These are phyloP conservation scores for Perdita meconis DNA, from an alignment of 2,888 invertebrate genomes.

Conservation along the genomic window DNA sequence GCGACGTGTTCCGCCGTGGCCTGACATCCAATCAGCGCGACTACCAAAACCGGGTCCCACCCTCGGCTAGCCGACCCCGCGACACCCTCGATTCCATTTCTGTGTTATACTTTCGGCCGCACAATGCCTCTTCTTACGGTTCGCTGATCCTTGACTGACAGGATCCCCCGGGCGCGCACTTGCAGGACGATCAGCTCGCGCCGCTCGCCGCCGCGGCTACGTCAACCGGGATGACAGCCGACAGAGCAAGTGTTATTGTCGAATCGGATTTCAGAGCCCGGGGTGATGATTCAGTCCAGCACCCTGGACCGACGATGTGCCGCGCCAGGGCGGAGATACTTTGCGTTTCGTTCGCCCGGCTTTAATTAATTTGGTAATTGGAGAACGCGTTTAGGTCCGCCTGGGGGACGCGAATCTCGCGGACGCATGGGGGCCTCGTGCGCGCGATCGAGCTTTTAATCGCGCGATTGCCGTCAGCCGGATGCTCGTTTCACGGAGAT, in stretches of 20 bases:
- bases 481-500: not conserved
- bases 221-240: constrained; percentile 74
- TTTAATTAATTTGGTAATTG: constrained; percentile 57
- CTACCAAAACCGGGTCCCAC: constrained; percentile 40
- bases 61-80: constrained; percentile 54
- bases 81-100: constrained; percentile 78
- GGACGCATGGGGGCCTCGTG: not conserved
- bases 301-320: too few species aligned
- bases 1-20: constrained; percentile 71
- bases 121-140: constrained; percentile 80
- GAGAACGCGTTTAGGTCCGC: constrained; percentile 31
- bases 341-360: constrained; percentile 12
- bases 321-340: not conserved
- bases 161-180: constrained; percentile 69
- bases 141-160: constrained; percentile 82
- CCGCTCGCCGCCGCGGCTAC: constrained; percentile 64
- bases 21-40: constrained; percentile 80
- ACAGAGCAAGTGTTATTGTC: constrained; percentile 82
- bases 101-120: constrained; percentile 77
- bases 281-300: constrained; percentile 73
- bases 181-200: constrained; percentile 60
- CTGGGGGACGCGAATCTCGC: not conserved
- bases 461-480: constrained; percentile 4
- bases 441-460: constrained; percentile 18
- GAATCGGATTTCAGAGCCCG: constrained; percentile 72